These are phyloP conservation scores for Gryon sp. DNA, from an alignment of 1,140 invertebrate genomes.

Conservation along the genomic window DNA sequence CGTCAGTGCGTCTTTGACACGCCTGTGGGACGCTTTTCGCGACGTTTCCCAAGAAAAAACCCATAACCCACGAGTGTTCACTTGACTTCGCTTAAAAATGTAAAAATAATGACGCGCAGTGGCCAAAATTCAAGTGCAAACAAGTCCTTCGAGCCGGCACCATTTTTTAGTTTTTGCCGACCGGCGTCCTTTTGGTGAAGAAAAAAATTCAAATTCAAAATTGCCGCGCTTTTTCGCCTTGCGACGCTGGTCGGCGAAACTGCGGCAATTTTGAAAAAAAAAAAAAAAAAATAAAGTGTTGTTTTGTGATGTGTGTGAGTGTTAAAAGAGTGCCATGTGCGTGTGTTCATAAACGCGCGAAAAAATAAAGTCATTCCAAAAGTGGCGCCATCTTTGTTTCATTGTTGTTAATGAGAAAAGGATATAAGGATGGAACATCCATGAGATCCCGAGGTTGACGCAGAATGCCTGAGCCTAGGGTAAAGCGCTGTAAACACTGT, in stretches of 20 bases:
- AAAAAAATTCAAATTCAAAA: background rate
- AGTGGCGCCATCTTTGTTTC: no score
- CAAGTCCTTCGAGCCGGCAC: background rate
- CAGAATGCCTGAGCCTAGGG: constrained; percentile 81
- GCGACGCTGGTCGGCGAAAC: background rate
- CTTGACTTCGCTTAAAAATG: no score
- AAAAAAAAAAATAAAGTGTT: background rate
- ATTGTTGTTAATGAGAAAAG: no score
- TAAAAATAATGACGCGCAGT: no score
- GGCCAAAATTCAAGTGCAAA: constrained; percentile 1
- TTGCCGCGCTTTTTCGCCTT: no score
- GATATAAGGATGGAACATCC: constrained; percentile 76
- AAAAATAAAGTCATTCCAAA: no score
- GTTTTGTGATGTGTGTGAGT: constrained; percentile 43
- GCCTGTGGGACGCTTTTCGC: constrained; percentile 76
- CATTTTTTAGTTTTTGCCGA: background rate
- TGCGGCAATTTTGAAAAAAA: background rate
- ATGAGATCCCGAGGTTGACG: constrained; percentile 78
- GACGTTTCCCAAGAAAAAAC: constrained; percentile 69
- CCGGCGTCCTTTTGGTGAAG: background rate
- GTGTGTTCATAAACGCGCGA: no score
- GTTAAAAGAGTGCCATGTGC: no score
- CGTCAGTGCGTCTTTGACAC: constrained; percentile 79
- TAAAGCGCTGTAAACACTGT: constrained; percentile 81
- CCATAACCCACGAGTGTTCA: constrained; percentile 22